These are phyloP conservation scores for Clostera curtula DNA, from an alignment of 2,888 invertebrate genomes.

Conservation along the genomic window DNA sequence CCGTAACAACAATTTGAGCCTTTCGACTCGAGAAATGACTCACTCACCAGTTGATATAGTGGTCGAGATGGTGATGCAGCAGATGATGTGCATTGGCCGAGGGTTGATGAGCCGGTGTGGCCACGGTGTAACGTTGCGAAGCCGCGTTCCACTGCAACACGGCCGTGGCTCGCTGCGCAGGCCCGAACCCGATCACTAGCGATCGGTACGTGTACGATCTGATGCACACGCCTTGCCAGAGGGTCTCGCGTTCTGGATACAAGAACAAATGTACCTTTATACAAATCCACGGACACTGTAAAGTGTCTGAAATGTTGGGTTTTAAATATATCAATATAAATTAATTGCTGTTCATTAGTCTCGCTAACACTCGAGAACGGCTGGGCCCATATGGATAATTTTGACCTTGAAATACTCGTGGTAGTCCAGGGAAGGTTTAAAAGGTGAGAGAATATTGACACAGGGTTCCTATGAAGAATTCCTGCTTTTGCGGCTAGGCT, in stretches of 20 bases:
- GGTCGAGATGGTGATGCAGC: slow-evolving; percentile 91
- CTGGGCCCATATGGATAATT: no score
- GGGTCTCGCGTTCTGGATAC: slow-evolving; percentile 72
- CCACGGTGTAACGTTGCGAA: slow-evolving; percentile 84
- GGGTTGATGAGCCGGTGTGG: slow-evolving; percentile 84
- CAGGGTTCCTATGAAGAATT: no score
- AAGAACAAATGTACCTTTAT: not conserved
- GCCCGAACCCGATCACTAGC: slow-evolving; percentile 91
- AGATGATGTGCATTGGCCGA: slow-evolving; percentile 93
- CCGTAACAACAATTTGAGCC: not conserved
- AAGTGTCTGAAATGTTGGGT: not conserved
- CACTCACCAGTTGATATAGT: slow-evolving; percentile 85
- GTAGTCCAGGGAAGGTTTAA: no score
- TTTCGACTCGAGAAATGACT: not conserved
- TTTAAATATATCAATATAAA: not conserved
- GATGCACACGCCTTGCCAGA: slow-evolving; percentile 78
- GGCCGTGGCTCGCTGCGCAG: slow-evolving; percentile 87
- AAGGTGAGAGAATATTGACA: no score
- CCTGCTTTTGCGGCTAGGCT: no score
- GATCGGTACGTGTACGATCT: slow-evolving; percentile 95
- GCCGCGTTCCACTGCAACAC: slow-evolving; percentile 87
- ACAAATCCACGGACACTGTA: not conserved
- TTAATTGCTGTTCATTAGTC: no score
- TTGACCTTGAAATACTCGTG: no score
- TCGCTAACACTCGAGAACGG: no score